Percentiles rank a stretch among this genome's conserved stretches.
These are phyloP conservation scores for Hafferia zeledoni DNA, from an alignment of 2,797 vertebrate genomes.

Conservation along the genomic window DNA sequence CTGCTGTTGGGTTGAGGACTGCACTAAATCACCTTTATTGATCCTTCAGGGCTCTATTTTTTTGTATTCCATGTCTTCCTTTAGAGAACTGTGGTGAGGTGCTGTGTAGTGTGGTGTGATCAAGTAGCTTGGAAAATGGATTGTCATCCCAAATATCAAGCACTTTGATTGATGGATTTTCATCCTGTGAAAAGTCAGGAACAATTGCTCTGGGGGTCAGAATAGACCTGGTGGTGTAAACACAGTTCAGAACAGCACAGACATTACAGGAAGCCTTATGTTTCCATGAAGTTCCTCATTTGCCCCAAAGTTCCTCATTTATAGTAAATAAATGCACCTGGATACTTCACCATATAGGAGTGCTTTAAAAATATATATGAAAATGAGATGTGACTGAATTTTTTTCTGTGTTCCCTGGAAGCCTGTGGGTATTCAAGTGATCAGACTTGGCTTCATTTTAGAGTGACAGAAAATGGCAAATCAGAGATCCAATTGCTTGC, in stretches of 20 bases:
- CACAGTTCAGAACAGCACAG: not conserved
- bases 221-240: not conserved
- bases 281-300: not conserved
- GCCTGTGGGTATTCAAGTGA: not conserved
- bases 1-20: not conserved
- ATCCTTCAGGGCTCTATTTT: not conserved
- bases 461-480: not conserved
- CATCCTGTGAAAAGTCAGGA: not conserved
- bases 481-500: not conserved
- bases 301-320: not conserved
- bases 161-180: not conserved
- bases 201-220: not conserved
- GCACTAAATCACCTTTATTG: not conserved
- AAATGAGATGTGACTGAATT: not conserved
- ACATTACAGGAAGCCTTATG: not conserved
- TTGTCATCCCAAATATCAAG: not conserved
- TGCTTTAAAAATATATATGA: not conserved
- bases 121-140: not conserved
- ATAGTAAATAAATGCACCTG: not conserved
- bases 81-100: not conserved
- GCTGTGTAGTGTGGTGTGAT: not conserved
- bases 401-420: not conserved
- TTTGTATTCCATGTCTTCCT: not conserved
- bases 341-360: not conserved
- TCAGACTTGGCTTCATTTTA: not conserved